These are phyloP conservation scores for Drosophila anomelani DNA, from an alignment of 2,888 invertebrate species.

Conservation along the genomic window DNA sequence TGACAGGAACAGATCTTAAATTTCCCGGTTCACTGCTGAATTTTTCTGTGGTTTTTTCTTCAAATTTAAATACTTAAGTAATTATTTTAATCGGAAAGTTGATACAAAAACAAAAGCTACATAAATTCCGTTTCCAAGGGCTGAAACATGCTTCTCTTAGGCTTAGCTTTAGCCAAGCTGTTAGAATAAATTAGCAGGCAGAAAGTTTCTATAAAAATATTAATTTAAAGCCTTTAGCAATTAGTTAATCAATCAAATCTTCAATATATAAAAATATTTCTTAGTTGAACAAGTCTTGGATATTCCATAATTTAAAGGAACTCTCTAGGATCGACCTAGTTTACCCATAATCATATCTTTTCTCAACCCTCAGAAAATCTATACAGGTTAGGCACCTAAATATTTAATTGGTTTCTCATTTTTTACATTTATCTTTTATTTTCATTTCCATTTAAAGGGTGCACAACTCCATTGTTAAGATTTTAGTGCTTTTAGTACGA, in stretches of 20 bases:
- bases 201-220: too few relatives aligned
- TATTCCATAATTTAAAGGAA: neutral
- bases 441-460: conserved; percentile 27
- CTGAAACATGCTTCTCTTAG: neutral
- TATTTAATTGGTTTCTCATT: neutral
- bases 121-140: neutral
- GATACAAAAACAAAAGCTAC: neutral
- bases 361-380: neutral
- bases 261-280: too few relatives aligned
- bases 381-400: conserved; percentile 10
- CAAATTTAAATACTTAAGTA: neutral
- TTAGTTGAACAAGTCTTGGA: too few relatives aligned
- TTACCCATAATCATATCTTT: neutral
- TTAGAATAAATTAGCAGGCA: too few relatives aligned
- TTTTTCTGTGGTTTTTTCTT: too few relatives aligned
- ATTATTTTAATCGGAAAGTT: neutral
- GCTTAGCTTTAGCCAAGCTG: neutral
- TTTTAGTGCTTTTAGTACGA: conserved; percentile 57
- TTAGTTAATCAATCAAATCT: too few relatives aligned
- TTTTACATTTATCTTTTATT: conserved; percentile 38
- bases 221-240: too few relatives aligned
- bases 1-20: too few relatives aligned
- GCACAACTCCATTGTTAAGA: conserved; percentile 40
- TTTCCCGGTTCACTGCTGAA: too few relatives aligned
- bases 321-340: neutral